Evolutionary conservation across 1,140 invertebrate species (phyloP).

Genomic region (Drosophila pachea): DNA sequence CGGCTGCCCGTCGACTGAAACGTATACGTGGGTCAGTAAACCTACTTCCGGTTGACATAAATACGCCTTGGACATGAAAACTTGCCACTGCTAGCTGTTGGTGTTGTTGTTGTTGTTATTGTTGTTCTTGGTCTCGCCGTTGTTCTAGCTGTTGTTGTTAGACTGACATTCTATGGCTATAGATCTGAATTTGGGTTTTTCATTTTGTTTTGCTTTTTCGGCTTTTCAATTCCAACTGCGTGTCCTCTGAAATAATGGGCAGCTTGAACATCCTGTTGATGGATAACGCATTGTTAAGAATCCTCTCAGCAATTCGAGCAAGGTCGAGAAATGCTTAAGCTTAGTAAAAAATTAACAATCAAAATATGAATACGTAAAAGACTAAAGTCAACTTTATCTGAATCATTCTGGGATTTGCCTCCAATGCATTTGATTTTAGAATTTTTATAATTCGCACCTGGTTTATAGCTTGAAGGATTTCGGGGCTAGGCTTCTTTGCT

Average conservation of each 20-base stretch:
- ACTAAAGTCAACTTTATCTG: not conserved
- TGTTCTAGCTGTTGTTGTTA: too few species aligned
- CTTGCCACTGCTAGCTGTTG: constrained; percentile 73
- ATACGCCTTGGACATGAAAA: constrained; percentile 79
- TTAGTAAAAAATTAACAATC: not conserved
- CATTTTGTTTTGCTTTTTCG: constrained; percentile 7
- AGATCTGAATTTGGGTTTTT: constrained; percentile 36
- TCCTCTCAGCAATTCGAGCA: not conserved
- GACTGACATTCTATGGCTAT: constrained; percentile 45
- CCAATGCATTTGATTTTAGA: too few species aligned
- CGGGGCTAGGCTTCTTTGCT: constrained; percentile 7
- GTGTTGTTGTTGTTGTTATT: constrained; percentile 43
- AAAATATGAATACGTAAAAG: not conserved
- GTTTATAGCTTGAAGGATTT: not conserved
- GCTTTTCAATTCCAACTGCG: constrained; percentile 12
- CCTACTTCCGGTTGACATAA: constrained; percentile 79
- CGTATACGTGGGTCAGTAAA: constrained; percentile 79
- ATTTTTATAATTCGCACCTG: not conserved
- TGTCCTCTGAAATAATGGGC: not conserved
- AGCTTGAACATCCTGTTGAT: not conserved
- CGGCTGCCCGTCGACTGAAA: constrained; percentile 41
- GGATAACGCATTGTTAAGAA: not conserved
- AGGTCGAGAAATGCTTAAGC: not conserved
- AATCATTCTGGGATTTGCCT: not conserved
- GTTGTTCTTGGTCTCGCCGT: too few species aligned